These are phyloP conservation scores for Xanthia togata DNA, from an alignment of 2,888 invertebrate species.

Conservation along the genomic window DNA sequence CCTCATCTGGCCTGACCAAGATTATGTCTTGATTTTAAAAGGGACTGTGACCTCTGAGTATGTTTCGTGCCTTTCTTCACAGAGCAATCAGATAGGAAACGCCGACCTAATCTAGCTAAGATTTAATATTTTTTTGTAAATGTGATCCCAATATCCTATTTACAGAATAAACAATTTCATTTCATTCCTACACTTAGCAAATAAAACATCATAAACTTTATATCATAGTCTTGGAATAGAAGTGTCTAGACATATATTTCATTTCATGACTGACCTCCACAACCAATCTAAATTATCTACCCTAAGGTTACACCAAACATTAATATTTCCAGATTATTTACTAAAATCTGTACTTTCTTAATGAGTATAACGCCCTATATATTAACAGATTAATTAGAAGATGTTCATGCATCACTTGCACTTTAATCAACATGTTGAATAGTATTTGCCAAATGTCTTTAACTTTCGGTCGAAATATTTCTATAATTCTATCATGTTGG, in stretches of 20 bases:
- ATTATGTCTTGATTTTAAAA: no score
- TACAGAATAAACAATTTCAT: no score
- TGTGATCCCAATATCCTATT: no score
- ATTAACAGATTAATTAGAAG: constrained; percentile 49
- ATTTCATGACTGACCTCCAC: constrained; percentile 21
- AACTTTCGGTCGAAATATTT: constrained; percentile 3
- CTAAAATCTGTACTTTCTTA: constrained; percentile 31
- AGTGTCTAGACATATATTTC: constrained; percentile 11
- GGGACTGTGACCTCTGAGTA: no score
- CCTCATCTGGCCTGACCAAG: no score
- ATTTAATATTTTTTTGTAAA: no score
- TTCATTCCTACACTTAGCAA: no score
- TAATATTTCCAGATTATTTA: constrained; percentile 35
- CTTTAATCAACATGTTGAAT: constrained; percentile 30
- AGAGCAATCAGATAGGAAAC: no score
- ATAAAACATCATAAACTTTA: no score
- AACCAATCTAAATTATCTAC: constrained; percentile 7
- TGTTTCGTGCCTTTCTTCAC: no score
- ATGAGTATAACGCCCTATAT: constrained; percentile 38
- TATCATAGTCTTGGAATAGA: no score
- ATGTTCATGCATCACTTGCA: constrained; percentile 19
- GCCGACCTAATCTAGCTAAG: no score
- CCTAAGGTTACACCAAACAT: constrained; percentile 39
- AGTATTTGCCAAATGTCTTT: constrained; percentile 37
- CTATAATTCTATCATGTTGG: not conserved